Evolutionary conservation across 2,113 vertebrate genomes (phyloP).

Genomic region (Cottus gobio): DNA sequence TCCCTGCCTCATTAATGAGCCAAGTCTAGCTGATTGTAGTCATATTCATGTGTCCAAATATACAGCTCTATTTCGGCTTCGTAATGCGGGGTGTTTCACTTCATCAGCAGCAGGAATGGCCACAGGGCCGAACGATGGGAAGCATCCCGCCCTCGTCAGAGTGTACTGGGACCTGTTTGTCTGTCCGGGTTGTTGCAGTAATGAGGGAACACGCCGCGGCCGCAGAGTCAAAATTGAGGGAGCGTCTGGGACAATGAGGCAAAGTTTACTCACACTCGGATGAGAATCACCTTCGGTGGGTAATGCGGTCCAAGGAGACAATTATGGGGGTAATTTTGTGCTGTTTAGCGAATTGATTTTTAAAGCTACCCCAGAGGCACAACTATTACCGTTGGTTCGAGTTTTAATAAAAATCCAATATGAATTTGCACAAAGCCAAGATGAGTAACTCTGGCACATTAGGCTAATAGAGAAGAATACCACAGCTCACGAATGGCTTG

Average conservation of each 20-base stretch:
- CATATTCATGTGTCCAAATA: conserved; percentile 82
- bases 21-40: conserved; percentile 82
- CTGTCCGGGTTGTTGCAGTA: conserved; percentile 50
- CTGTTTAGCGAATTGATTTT: conserved; percentile 84
- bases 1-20: conserved; percentile 82
- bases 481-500: conserved; percentile 57
- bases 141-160: conserved; percentile 46
- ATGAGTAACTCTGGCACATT: conserved; percentile 73
- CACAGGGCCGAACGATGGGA: conserved; percentile 64
- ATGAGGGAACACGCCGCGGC: conserved; percentile 33
- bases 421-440: conserved; percentile 76
- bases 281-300: conserved; percentile 73
- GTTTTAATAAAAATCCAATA: conserved; percentile 84
- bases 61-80: conserved; percentile 77
- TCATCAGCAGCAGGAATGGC: conserved; percentile 71
- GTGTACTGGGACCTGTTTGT: conserved; percentile 35
- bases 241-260: conserved; percentile 23
- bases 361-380: conserved; percentile 77
- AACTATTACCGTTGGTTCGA: conserved; percentile 77
- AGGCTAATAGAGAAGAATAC: conserved; percentile 77
- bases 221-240: conserved; percentile 33
- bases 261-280: conserved; percentile 64
- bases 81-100: conserved; percentile 69
- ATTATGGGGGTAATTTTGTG: conserved; percentile 77
- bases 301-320: conserved; percentile 73